Evolutionary conservation across 2,113 vertebrate species (phyloP), one percentile per base, ranked within the genome.

Genomic region (Siphamia tubifer): DNA sequence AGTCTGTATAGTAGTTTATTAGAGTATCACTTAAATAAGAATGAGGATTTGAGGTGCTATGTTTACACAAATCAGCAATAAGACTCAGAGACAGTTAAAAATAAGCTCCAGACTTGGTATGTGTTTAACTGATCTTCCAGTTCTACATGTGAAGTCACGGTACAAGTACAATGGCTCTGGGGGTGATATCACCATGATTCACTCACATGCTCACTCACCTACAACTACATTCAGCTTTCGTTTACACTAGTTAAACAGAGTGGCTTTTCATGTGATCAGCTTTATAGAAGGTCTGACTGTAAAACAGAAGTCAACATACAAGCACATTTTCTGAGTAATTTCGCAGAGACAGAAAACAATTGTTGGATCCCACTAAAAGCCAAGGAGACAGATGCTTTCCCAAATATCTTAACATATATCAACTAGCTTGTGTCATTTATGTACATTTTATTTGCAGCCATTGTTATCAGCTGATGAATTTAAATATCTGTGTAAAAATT

Each of bases 171-270:
- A 72, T 42, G 64, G 28, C 38, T 49, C 30, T 51, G 25, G 62
- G 73, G 80, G 72, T 63, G 78, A 81, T 56, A 83, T 55, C 63
- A 15, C 48, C 32, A 74, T 82, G 74, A 90, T 49, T 87, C 80
- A 79, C 61, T 64, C 45, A 21, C 38, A 25, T 1, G 9, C 21
- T 40, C 57, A 40, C 61, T 38, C 35, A 17, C 17, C 53, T 45
- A 40, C 35, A 66, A 63, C 74, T 63, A 56, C 65, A 54, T 60
- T 55, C 55, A 44, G 40, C 21, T 56, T 31, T 38, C 54, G 36
- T 57, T 58, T 16, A 20, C 34, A 64, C 32, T 4, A 63, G 38
- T 49, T 27, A 27, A 48, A 34, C 36, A 58, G 6, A 61, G 55
- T 38, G 54, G 39, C 39, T 64, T 72, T 70, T 58, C 17, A 44